Conservation (phyloP, 2,888 invertebrate species). For the Calephelis perditalis region DNA sequence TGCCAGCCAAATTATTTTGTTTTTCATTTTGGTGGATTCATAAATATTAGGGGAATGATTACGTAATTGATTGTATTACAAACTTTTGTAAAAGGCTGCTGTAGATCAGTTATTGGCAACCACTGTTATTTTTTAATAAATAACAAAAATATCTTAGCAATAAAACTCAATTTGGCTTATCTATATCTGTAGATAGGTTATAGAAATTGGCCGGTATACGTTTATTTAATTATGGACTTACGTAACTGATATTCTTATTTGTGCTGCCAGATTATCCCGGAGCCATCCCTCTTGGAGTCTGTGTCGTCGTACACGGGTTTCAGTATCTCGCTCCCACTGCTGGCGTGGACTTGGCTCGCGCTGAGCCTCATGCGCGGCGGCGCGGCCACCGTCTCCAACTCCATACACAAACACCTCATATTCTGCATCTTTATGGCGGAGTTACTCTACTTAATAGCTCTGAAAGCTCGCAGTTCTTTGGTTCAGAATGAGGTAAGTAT, state of each 20-base stretch:
- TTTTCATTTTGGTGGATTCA: too few relatives aligned
- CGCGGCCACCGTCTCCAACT: conserved; percentile 92
- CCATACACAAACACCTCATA: conserved; percentile 95
- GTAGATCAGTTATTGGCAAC: too few relatives aligned
- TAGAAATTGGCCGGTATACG: too few relatives aligned
- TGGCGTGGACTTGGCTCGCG: conserved; percentile 87
- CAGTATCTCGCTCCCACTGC: conserved; percentile 87
- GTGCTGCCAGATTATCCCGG: conserved; percentile 84
- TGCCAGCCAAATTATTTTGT: too few relatives aligned
- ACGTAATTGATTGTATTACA: too few relatives aligned
- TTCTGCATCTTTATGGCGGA: conserved; percentile 93
- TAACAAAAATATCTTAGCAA: too few relatives aligned
- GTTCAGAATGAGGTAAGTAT: conserved; percentile 86
- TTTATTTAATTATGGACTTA: neutral
- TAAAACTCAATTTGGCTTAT: too few relatives aligned
- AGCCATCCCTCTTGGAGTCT: conserved; percentile 90
- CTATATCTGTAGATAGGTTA: too few relatives aligned
- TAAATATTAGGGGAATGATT: too few relatives aligned
- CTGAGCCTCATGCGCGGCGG: conserved; percentile 90
- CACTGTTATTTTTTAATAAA: too few relatives aligned
- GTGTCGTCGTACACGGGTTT: conserved; percentile 94
- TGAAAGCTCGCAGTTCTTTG: conserved; percentile 89
- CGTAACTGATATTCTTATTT: neutral
- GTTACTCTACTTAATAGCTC: conserved; percentile 89
- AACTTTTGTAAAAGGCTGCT: too few relatives aligned